phyloP scores from a whole-genome alignment of 2,113 vertebrate genomes.

The Gallinago paraguaiae region DNA sequence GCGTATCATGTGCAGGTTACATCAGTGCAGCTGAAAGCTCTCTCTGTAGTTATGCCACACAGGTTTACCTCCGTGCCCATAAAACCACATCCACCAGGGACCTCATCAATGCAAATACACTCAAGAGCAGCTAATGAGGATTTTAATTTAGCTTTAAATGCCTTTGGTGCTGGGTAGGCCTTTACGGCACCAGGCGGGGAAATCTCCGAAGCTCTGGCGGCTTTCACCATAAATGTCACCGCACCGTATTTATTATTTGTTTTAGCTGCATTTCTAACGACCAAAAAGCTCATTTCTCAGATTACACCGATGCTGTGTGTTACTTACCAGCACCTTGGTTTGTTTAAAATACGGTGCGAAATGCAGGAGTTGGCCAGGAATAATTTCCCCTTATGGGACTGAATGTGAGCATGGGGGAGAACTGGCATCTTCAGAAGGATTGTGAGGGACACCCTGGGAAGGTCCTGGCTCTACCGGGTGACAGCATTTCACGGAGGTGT shows the following conservation, averaged over 20 bases:
- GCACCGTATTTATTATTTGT: conserved; percentile 61
- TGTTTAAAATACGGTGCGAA: conserved; percentile 26
- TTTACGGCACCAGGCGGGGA: conserved; percentile 59
- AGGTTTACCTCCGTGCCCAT: conserved; percentile 54
- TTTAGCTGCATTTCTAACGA: conserved; percentile 64
- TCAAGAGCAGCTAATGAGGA: conserved; percentile 50
- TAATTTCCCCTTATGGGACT: conserved; percentile 28
- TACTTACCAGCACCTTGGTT: conserved; percentile 46
- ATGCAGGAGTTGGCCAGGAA: conserved; percentile 20
- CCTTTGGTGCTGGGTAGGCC: conserved; percentile 51
- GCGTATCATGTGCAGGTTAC: conserved; percentile 10
- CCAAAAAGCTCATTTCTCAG: conserved; percentile 42
- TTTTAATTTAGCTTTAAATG: conserved; percentile 60
- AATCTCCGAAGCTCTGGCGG: conserved; percentile 28
- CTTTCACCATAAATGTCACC: conserved; percentile 68
- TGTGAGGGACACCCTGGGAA: not conserved
- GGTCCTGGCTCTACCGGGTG: not conserved
- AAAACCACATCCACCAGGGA: conserved; percentile 56
- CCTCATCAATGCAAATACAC: conserved; percentile 59
- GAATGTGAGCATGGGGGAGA: not conserved
- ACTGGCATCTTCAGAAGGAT: not conserved
- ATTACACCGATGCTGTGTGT: conserved; percentile 34
- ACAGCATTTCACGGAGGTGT: not conserved
- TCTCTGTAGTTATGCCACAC: conserved; percentile 53
- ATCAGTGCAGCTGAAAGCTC: conserved; percentile 61